Base-by-base conservation (phyloP, 2,888 invertebrate species). In the Mesorhabditis spiculigera region DNA sequence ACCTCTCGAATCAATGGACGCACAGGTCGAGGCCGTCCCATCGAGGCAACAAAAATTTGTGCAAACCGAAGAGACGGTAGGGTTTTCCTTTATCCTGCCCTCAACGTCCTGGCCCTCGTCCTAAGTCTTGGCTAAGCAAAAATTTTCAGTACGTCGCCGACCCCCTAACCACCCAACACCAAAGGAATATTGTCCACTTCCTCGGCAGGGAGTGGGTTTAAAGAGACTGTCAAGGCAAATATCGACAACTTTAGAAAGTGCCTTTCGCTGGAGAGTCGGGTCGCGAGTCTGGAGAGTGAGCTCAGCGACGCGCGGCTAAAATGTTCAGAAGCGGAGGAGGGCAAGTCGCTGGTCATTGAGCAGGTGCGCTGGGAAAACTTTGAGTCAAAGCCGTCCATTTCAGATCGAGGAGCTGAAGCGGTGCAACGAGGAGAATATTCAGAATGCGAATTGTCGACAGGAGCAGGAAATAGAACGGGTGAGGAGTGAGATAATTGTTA, bases 381-480 rank as follows among this genome's bases (percentile, higher is more conserved):
- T 50, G 58, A 10, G n/a, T 2, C n/a, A 50, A 50, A 2, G 58
- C 6, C n/a, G 16, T n/a, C n/a, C 42, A n/a, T 63, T 28, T n/a
- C 62, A 70, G 70, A 67, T 70, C 16, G 70, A 70, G 41, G 70
- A 70, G 4, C 67, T 70, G 5, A 43, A 45, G 16, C 45, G 67
- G 13, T 62, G 62, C 58, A 66, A 70, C 67, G 70, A 61, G 50
- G 70, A 70, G 44, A 70, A 63, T n/a, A 45, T 66, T 61, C 13
- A 67, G 13, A 70, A 66, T 16, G 63, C 67, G 62, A 67, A 41
- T 5, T 63, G 43, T 5, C 41, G 66, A 16, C 66, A 70, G 41
- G 43, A 45, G 45, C 43, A 63, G 64, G 70, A 70, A 50, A 10
- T 70, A 4, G 70, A 66, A n/a, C 66, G 65, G 70, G 70, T 70